A percentile compares a stretch with the other conserved stretches of the same genome.
These are phyloP conservation scores for Entomyzon cyanotis DNA, from an alignment of 2,113 vertebrate genomes.

Conservation along the genomic window DNA sequence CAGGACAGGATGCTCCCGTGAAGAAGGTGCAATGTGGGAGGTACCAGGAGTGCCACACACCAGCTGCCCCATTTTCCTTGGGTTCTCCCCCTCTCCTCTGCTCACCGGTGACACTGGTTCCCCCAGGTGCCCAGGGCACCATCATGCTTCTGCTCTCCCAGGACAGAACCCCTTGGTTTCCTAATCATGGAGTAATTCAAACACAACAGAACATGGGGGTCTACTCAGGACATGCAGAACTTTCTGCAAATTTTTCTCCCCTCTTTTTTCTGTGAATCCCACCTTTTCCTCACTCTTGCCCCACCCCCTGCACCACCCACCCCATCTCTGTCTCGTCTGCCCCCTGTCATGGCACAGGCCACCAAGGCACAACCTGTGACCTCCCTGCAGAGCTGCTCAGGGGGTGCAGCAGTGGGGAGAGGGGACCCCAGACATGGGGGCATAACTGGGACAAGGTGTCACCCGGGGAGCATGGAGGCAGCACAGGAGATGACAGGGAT, in stretches of 20 bases:
- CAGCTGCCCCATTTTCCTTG: not conserved
- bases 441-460: not conserved
- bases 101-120: accelerated
- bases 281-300: not conserved
- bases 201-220: not conserved
- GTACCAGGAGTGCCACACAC: not conserved
- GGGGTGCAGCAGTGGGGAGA: not conserved
- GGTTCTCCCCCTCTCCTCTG: not conserved
- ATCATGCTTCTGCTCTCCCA: not conserved
- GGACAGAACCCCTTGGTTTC: not conserved
- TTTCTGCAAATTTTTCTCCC: not conserved
- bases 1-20: not conserved
- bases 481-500: not conserved
- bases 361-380: not conserved
- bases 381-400: not conserved
- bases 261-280: not conserved
- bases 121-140: not conserved
- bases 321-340: not conserved
- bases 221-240: not conserved
- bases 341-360: not conserved
- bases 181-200: not conserved
- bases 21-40: not conserved
- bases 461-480: not conserved
- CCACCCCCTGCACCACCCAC: not conserved
- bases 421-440: not conserved